A percentile compares a stretch with the other conserved stretches of the same genome.
Conservation (phyloP, 2,797 vertebrate species). For the Chaenodraco wilsoni region DNA sequence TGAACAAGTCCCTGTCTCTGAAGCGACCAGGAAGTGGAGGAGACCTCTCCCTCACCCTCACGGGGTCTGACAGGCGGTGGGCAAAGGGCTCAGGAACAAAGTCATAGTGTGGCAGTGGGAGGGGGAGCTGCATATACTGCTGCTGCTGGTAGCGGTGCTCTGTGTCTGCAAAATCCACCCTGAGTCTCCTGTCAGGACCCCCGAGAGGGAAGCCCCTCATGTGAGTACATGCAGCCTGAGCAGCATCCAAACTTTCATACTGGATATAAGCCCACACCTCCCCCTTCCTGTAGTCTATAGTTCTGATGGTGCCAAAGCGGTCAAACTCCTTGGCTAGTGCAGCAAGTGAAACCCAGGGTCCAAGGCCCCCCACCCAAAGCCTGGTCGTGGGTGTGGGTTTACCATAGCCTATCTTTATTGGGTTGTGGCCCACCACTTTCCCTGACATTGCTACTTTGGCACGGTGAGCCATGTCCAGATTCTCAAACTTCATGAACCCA, state of each 20-base stretch:
- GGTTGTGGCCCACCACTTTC: constrained; percentile 92
- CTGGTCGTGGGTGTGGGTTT: constrained; percentile 96
- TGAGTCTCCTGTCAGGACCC: constrained; percentile 91
- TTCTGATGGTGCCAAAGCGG: constrained; percentile 97
- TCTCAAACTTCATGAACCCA: constrained; percentile 98
- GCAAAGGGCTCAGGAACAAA: constrained; percentile 88
- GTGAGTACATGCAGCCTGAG: constrained; percentile 94
- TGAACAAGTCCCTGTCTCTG: constrained; percentile 90
- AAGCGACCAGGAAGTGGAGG: constrained; percentile 90
- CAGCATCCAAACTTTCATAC: constrained; percentile 97
- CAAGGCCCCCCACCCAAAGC: constrained; percentile 97
- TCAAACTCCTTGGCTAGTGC: constrained; percentile 97
- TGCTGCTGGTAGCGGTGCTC: constrained; percentile 95
- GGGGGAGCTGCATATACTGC: constrained; percentile 85
- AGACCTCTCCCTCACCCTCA: constrained; percentile 90
- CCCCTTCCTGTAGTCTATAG: constrained; percentile 97
- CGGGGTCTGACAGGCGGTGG: constrained; percentile 88
- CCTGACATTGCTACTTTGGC: constrained; percentile 97
- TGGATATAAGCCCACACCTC: constrained; percentile 98
- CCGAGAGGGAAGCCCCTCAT: constrained; percentile 97
- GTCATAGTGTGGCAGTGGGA: constrained; percentile 90
- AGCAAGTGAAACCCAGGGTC: constrained; percentile 94
- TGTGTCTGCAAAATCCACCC: constrained; percentile 97
- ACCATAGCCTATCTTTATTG: constrained; percentile 97
- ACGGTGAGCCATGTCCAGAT: constrained; percentile 97